A percentile compares a stretch with the other conserved stretches of the same genome.
phyloP scores from a whole-genome alignment of 2,113 vertebrate species.

The Willisornis vidua region DNA sequence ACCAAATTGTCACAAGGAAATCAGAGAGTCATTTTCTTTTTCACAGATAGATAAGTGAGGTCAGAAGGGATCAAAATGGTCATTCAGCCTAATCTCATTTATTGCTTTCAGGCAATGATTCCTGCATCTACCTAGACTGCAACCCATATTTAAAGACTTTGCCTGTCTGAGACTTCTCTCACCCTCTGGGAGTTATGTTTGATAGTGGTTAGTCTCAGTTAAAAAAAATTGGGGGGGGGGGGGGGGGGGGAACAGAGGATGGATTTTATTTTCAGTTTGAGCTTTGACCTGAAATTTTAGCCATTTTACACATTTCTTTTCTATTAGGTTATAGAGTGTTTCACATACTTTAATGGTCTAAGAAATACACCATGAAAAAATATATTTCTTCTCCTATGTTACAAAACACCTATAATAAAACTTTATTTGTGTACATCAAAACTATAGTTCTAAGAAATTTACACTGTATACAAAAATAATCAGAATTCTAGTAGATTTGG shows the following conservation, averaged over 20 bases:
- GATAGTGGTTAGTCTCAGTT: neutral
- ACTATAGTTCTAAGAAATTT: neutral
- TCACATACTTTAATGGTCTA: neutral
- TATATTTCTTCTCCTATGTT: neutral
- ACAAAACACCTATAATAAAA: neutral
- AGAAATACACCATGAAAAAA: neutral
- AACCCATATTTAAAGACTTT: neutral
- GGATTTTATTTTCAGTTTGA: neutral
- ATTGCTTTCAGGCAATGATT: neutral
- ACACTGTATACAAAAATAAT: neutral
- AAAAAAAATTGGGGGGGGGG: neutral
- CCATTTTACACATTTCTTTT: neutral
- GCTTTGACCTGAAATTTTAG: neutral
- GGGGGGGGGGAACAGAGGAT: no score
- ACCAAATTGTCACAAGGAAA: neutral
- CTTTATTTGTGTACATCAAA: neutral
- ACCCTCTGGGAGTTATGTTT: neutral
- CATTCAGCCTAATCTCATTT: neutral
- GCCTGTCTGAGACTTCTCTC: neutral
- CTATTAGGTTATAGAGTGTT: neutral
- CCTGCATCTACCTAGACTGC: neutral
- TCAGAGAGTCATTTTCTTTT: neutral
- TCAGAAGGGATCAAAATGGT: neutral
- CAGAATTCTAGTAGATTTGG: neutral
- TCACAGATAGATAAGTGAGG: neutral